Conservation (phyloP, 1,140 invertebrate genomes). For the Megathymus violae region DNA sequence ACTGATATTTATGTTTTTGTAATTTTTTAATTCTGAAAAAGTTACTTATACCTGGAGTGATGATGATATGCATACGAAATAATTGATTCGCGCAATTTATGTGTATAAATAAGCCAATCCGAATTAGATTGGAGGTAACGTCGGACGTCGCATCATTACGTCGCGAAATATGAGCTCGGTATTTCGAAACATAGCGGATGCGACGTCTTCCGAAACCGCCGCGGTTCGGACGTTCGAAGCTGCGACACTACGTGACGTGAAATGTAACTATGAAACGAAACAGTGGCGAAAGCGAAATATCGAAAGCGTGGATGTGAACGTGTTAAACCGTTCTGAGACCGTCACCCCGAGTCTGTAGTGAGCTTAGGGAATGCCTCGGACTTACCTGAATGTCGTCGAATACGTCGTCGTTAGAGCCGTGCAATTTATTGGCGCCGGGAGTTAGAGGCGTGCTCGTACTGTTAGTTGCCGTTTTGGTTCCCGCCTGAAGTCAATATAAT, state of each 20-base stretch:
- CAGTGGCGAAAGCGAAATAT: constrained; percentile 52
- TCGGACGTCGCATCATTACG: constrained; percentile 53
- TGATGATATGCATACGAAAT: not conserved
- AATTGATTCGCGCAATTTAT: not conserved
- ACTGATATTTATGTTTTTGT: not conserved
- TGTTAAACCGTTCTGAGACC: constrained; percentile 67
- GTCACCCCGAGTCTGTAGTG: constrained; percentile 56
- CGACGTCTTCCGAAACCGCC: constrained; percentile 44
- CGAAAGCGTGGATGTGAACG: constrained; percentile 76
- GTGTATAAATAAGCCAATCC: constrained; percentile 23
- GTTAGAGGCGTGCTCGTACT: constrained; percentile 77
- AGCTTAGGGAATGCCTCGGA: constrained; percentile 29
- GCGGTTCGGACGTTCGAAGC: constrained; percentile 27
- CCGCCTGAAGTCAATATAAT: constrained; percentile 72
- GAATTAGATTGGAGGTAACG: constrained; percentile 1
- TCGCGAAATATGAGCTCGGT: constrained; percentile 79
- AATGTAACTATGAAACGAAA: constrained; percentile 41
- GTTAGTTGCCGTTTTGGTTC: constrained; percentile 69
- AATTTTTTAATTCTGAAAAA: not conserved
- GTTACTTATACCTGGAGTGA: constrained; percentile 6
- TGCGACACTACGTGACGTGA: constrained; percentile 46
- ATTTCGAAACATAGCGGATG: constrained; percentile 64
- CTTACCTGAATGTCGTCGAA: constrained; percentile 83
- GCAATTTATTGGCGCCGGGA: constrained; percentile 69
- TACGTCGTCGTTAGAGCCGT: constrained; percentile 79